Base-by-base conservation (phyloP, 2,888 invertebrate genomes). In the Schrankia costaestrigalis region DNA sequence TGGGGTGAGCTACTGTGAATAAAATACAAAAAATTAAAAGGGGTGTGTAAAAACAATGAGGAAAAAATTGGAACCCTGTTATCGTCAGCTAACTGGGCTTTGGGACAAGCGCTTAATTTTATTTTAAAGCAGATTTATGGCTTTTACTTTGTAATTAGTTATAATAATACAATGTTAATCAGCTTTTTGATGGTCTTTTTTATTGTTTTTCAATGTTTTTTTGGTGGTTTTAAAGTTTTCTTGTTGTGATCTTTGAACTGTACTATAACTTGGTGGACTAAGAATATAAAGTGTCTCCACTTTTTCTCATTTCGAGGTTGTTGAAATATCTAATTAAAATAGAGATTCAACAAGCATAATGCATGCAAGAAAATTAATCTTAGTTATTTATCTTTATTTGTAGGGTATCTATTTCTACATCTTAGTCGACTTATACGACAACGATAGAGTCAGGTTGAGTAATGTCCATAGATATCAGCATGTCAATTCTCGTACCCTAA, bases 71-170 rank as follows among this genome's bases (percentile, higher is more conserved):
- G 42, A 54, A 56, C 56, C 66, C 74, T 70, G 76, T 78, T 82
- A 78, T 69, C 65, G 63, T 61, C 41, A 64, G 63, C 70, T 80
- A 80, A 78, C 78, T 74, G 79, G 78, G 78, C 72, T 72, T 68
- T 56, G 65, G 53, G 74, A 81, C 78, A 79, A 76, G 77, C 86
- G 82, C 75, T 70, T 73, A 86, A 86, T 86, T 84, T 71, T 57
- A 49, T 71, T 63, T 48, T 77, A 72, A 77, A 70, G 55, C 57
- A 59, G 73, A 85, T 85, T 85, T 84, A 85, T 79, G 55, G 49
- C 35, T 46, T 54, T 54, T 44, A 46, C 45, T 48, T 52, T 55
- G 41, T 55, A 48, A 48, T 52, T 41, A 44, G 39, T 39, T 52
- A 35, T 39, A 40, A 51, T 42, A 43, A 36, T 32, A 38, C 13